phyloP scores from a whole-genome alignment of 2,797 vertebrate species.

The Octomys mimax region DNA sequence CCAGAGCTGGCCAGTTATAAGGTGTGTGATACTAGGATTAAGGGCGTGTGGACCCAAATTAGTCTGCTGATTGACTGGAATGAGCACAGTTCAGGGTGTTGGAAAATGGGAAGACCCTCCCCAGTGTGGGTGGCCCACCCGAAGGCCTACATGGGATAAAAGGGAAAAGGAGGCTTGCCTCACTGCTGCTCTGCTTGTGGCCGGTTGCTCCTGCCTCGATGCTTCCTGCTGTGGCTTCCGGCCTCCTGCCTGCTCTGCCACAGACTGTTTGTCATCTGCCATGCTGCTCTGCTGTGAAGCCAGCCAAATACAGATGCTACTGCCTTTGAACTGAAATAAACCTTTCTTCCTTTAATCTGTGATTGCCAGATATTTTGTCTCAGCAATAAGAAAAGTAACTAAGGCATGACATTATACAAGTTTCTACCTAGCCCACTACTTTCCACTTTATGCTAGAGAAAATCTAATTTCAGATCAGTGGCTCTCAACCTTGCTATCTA shows the following conservation, averaged over 20 bases:
- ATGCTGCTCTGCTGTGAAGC: background rate
- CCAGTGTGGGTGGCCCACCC: background rate
- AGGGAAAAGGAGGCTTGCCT: background rate
- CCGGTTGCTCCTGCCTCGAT: background rate
- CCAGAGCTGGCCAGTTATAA: background rate
- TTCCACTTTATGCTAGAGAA: slow-evolving; percentile 21
- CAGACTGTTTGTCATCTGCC: background rate
- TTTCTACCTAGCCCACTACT: background rate
- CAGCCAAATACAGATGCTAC: background rate
- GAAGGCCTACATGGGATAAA: background rate
- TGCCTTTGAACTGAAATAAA: background rate
- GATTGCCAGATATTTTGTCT: background rate
- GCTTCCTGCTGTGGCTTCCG: background rate
- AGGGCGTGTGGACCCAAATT: background rate
- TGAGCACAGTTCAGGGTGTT: background rate
- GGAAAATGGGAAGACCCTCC: background rate
- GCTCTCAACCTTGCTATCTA: background rate
- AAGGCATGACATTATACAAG: background rate
- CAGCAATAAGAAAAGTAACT: background rate
- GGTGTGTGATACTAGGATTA: background rate
- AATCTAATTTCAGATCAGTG: background rate
- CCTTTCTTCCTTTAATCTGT: background rate
- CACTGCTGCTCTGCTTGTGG: background rate
- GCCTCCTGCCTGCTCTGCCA: background rate
- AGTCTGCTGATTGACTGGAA: background rate